Base-by-base conservation (phyloP, 2,888 invertebrate genomes). In the Agrochola circellaris region DNA sequence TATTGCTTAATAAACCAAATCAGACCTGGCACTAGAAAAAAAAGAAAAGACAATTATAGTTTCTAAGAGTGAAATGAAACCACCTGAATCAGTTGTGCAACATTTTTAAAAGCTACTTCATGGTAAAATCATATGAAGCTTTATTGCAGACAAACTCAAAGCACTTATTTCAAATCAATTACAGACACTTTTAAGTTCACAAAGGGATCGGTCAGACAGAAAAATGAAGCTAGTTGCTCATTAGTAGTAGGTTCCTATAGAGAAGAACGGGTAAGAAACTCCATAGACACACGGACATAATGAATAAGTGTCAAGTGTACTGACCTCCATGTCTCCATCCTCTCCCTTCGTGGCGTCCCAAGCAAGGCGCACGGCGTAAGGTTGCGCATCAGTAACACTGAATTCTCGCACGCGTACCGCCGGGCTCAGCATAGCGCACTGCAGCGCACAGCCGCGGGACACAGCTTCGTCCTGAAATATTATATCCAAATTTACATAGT, bases 351-450 rank as follows among this genome's bases (percentile, higher is more conserved):
- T 97, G 60, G 98, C 98, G 90, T 98, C 98, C 98, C 99, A 99
- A 48, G 97, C 97, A 58, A 99, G 97, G 87, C 98, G 98, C 83
- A 99, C 98, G 9, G 99, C 97, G 96, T 98, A 99, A 76, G 98
- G 98, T 95, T 99, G 99, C 85, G 98, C 98, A 95, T 99, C 99
- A 54, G 98, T 98, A 54, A 99, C 98, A 88, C 98, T 98, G 95
- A 99, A 99, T 89, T 99, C 99, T 76, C 99, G 98, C 81, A 99
- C 99, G 92, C 99, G 98, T 91, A 99, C 99, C 30, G 99, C 99
- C 56, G 99, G 99, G 74, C 99, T 99, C 90, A 99, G 97, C 97
- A 99, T 99, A 30, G 99, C 99, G 96, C 99, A 99, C 91, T 98
- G 98, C 77, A 99, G 96, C 48, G 99, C 99, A 94, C 99, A 99